Conservation (phyloP, 2,797 vertebrate genomes). For the Sebastes iracundus region DNA sequence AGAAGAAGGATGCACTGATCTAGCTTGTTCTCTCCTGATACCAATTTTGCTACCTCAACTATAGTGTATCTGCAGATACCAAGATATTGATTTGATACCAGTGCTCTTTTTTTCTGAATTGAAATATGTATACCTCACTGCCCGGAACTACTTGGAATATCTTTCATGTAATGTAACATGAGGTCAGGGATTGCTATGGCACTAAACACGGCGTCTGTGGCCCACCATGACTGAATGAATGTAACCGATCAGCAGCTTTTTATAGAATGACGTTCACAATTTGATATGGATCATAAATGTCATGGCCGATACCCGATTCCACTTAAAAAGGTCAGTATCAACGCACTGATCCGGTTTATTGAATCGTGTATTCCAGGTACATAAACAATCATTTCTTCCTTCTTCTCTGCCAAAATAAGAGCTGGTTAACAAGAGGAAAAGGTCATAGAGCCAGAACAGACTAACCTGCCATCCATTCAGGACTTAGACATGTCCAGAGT, state of each 20-base stretch:
- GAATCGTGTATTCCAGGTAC: neutral
- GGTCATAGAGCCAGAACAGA: neutral
- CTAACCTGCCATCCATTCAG: neutral
- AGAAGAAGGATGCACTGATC: neutral
- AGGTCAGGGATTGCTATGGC: neutral
- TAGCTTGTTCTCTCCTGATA: neutral
- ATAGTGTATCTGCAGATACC: neutral
- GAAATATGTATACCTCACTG: neutral
- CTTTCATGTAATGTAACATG: neutral
- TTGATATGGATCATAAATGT: neutral
- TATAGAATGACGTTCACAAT: neutral
- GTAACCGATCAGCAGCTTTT: neutral
- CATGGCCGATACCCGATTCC: neutral
- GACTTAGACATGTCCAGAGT: neutral
- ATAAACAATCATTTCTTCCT: neutral
- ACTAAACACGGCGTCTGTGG: neutral
- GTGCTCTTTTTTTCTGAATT: neutral
- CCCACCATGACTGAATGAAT: neutral
- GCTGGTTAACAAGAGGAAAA: neutral
- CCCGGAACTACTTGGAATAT: neutral
- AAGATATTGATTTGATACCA: neutral
- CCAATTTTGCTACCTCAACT: neutral
- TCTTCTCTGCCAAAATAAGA: neutral
- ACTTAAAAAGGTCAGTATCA: neutral
- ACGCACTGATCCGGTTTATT: rapidly evolving